A percentile compares a stretch with the other conserved stretches of the same genome.
Evolutionary conservation across 64 coral and sea anemone genomes (phyloP).

Genomic region (Platygyra sinensis): DNA sequence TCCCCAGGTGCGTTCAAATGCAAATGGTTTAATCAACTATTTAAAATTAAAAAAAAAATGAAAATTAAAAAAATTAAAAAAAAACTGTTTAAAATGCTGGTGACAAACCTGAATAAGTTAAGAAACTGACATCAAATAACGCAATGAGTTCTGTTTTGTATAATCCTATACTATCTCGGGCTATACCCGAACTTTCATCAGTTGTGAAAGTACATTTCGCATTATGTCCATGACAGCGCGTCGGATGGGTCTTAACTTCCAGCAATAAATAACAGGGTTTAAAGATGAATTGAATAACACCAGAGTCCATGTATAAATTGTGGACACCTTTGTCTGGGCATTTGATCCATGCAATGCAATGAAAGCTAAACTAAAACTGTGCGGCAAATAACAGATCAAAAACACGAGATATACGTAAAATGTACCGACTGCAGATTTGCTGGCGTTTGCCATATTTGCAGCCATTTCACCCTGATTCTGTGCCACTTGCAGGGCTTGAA

Average conservation of each 20-base stretch:
- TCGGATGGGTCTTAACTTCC: constrained; percentile 25
- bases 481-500: neutral
- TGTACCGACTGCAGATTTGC: neutral
- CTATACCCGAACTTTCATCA: neutral
- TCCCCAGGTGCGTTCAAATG: too few relatives aligned
- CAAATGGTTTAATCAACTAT: too few relatives aligned
- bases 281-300: constrained; percentile 13
- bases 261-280: constrained; percentile 31
- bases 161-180: too few relatives aligned
- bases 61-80: too few relatives aligned
- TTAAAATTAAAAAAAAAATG: too few relatives aligned
- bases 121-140: too few relatives aligned
- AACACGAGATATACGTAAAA: constrained; percentile 26
- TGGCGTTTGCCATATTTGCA: neutral
- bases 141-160: too few relatives aligned
- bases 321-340: neutral
- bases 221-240: constrained; percentile 1
- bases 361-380: neutral
- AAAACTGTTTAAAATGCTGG: too few relatives aligned
- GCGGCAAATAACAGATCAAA: constrained; percentile 15
- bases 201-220: neutral
- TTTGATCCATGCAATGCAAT: neutral
- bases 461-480: neutral
- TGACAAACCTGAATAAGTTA: too few relatives aligned
- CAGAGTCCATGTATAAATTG: neutral